A percentile compares a stretch with the other conserved stretches of the same genome.
These are phyloP conservation scores for Hippasteria phrygiana DNA, from an alignment of 53 echinoderm and acorn worm species.

Conservation along the genomic window DNA sequence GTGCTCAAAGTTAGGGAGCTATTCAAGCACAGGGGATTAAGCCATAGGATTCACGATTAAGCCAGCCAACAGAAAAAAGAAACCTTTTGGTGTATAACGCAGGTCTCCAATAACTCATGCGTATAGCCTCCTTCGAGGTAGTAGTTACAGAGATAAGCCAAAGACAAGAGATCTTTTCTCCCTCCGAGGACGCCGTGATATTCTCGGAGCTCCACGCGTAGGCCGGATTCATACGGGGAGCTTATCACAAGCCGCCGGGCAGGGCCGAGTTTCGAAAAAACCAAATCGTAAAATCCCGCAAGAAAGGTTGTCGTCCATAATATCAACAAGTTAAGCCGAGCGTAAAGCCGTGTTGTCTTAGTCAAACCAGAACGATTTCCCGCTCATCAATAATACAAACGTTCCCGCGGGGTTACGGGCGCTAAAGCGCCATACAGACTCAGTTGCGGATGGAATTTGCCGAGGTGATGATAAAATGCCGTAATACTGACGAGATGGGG, in stretches of 20 bases:
- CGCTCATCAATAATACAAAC: conserved; percentile 52
- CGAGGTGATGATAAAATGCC: conserved; percentile 56
- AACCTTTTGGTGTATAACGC: background rate
- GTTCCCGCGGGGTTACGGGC: background rate
- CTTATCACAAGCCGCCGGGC: conserved; percentile 30
- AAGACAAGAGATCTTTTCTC: conserved; percentile 24
- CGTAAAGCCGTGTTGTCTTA: conserved; percentile 38
- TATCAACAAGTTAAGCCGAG: conserved; percentile 58
- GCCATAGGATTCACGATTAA: conserved; percentile 1
- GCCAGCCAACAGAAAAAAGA: background rate
- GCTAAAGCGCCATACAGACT: conserved; percentile 33
- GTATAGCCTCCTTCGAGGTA: conserved; percentile 24
- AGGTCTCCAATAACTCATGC: background rate
- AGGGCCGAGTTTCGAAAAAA: conserved; percentile 32
- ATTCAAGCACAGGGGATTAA: background rate
- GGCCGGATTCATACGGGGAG: background rate
- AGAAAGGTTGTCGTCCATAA: conserved; percentile 65
- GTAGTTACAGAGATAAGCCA: conserved; percentile 27
- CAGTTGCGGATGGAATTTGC: background rate
- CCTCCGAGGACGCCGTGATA: background rate
- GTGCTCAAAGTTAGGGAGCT: background rate
- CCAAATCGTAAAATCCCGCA: conserved; percentile 54
- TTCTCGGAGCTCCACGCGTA: background rate
- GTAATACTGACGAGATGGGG: conserved; percentile 46
- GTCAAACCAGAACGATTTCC: conserved; percentile 56